Conservation (phyloP, 2,113 vertebrate species). For the Rousettus leschenaultii region DNA sequence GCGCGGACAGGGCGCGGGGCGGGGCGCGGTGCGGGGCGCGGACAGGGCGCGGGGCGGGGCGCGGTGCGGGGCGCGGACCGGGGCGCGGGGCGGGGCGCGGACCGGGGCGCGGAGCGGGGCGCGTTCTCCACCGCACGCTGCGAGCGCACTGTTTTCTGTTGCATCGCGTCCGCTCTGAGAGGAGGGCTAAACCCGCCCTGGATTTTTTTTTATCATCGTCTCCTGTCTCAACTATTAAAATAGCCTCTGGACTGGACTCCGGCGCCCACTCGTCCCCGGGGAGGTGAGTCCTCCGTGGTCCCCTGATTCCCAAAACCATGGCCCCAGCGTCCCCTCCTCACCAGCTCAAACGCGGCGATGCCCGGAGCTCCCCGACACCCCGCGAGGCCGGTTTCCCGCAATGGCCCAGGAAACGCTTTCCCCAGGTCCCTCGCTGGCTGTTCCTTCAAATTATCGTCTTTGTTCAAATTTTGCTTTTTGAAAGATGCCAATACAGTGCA, state of each 20-base stretch:
- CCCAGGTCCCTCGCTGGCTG: no score
- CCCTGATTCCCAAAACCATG: background rate
- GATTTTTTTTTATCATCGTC: background rate
- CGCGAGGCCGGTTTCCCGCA: rapidly evolving
- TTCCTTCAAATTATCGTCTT: background rate
- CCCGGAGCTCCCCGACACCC: rapidly evolving
- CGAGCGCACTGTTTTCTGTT: no score
- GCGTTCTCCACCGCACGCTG: no score
- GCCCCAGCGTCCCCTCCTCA: rapidly evolving
- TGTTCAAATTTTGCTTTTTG: background rate
- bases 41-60: no score
- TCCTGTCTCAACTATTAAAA: rapidly evolving
- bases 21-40: no score
- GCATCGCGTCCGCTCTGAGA: no score
- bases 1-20: no score
- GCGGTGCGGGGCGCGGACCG: no score
- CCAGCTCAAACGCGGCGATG: background rate
- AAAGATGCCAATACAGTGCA: background rate
- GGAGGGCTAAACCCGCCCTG: no score
- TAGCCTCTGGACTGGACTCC: rapidly evolving
- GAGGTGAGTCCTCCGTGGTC: background rate
- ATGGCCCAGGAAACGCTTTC: rapidly evolving
- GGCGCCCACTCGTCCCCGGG: no score
- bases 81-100: no score
- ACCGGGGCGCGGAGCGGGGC: no score